A percentile compares a stretch with the other conserved stretches of the same genome.
phyloP scores from a whole-genome alignment of 2,113 vertebrate species.

The Colaptes auratus region DNA sequence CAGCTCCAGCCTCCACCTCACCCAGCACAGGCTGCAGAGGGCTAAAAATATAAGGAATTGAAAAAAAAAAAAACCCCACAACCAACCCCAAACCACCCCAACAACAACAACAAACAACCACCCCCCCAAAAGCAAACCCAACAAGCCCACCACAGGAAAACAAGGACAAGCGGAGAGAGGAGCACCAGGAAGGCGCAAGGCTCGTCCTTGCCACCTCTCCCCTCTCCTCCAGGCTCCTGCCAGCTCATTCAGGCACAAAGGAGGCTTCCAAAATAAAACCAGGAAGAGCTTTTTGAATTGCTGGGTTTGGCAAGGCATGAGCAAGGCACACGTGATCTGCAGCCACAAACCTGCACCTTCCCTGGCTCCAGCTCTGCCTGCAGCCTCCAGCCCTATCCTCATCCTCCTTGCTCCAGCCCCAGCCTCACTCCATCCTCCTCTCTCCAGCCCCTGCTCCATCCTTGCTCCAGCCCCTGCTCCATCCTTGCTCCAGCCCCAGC shows the following conservation, averaged over 20 bases:
- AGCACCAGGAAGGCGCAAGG: not conserved
- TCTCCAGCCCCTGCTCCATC: too few species aligned
- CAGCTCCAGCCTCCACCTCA: not conserved
- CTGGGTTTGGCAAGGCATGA: not conserved
- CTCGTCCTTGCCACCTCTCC: not conserved
- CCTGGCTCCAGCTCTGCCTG: not conserved
- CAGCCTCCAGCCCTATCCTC: too few species aligned
- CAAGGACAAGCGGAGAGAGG: not conserved
- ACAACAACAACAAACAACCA: too few species aligned
- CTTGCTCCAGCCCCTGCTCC: too few species aligned
- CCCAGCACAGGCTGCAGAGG: not conserved
- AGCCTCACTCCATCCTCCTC: too few species aligned
- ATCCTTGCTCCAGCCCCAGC: too few species aligned
- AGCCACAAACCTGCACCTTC: not conserved
- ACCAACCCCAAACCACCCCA: too few species aligned
- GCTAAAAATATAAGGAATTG: slow-evolving; percentile 31
- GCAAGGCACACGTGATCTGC: not conserved
- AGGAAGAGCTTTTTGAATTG: not conserved
- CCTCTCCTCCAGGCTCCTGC: not conserved
- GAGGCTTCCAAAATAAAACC: not conserved
- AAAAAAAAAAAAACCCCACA: too few species aligned
- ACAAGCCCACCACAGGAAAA: not conserved
- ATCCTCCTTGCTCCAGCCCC: too few species aligned
- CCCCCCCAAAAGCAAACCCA: too few species aligned
- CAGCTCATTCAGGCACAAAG: slow-evolving; percentile 32